Percentiles rank a stretch among this genome's conserved stretches.
Evolutionary conservation across 2,888 invertebrate species (phyloP).

Genomic region (Cephonodes hylas): DNA sequence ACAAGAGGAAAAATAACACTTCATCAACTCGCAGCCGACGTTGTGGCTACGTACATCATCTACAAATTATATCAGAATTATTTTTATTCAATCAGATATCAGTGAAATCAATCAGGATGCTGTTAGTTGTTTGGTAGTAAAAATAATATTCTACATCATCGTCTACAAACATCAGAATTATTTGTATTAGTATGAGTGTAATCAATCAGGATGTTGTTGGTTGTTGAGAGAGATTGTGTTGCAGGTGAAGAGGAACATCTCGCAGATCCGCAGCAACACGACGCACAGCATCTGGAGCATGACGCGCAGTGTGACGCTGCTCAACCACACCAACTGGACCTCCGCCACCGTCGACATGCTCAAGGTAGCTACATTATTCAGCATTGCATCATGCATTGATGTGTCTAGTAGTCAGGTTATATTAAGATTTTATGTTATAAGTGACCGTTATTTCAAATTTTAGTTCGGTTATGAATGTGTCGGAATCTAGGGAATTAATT

Average conservation of each 20-base stretch:
- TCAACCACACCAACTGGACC: conserved; percentile 91
- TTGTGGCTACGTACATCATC: not conserved
- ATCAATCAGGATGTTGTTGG: not conserved
- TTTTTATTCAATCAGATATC: too few species aligned
- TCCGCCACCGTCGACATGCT: conserved; percentile 83
- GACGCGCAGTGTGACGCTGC: conserved; percentile 82
- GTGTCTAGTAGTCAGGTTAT: too few species aligned
- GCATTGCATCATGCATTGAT: too few species aligned
- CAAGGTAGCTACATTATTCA: conserved; percentile 62
- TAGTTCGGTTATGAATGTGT: too few species aligned
- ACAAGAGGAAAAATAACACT: not conserved
- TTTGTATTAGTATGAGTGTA: not conserved
- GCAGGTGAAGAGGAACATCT: conserved; percentile 90
- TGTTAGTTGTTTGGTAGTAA: too few species aligned
- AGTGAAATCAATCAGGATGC: not conserved
- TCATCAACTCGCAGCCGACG: not conserved
- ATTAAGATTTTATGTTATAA: too few species aligned
- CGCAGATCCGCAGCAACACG: conserved; percentile 86
- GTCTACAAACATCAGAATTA: not conserved
- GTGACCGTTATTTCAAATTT: too few species aligned
- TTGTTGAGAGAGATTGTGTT: too few species aligned
- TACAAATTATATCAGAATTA: not conserved
- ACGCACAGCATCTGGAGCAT: conserved; percentile 90
- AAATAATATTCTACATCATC: too few species aligned
- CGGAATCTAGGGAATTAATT: too few species aligned